phyloP scores from a whole-genome alignment of 2,888 invertebrate genomes.

The Cephus pygmeus region DNA sequence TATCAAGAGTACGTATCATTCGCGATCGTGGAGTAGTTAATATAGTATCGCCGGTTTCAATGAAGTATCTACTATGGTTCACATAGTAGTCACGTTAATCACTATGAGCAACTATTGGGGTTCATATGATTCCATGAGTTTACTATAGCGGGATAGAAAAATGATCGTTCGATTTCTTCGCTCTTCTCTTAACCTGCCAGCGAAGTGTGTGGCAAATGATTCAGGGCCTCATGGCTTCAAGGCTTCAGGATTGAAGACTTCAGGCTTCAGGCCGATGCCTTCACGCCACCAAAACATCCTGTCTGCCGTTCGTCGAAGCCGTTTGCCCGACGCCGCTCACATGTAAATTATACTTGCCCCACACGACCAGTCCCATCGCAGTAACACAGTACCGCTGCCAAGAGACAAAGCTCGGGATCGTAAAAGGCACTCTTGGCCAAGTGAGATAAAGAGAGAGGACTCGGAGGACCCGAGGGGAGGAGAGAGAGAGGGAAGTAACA shows the following conservation, averaged over 20 bases:
- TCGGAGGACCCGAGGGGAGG: background rate
- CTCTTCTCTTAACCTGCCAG: background rate
- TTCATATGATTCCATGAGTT: background rate
- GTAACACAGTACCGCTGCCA: background rate
- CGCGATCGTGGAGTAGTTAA: background rate
- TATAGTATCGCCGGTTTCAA: background rate
- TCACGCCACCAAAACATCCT: background rate
- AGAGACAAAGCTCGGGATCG: background rate
- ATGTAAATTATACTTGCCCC: constrained; percentile 45
- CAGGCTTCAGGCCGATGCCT: background rate
- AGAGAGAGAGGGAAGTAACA: constrained; percentile 1
- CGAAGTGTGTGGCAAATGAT: background rate
- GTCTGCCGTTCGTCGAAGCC: constrained; percentile 2
- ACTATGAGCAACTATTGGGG: background rate
- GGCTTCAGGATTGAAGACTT: background rate
- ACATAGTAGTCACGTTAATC: background rate
- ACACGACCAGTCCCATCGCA: constrained; percentile 27
- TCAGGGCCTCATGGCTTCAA: background rate
- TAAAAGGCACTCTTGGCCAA: background rate
- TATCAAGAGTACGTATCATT: background rate
- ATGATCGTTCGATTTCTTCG: background rate
- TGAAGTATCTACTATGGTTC: background rate
- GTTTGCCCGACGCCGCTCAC: constrained; percentile 33
- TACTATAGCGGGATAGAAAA: background rate
- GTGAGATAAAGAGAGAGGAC: constrained; percentile 5